A percentile compares a stretch with the other conserved stretches of the same genome.
phyloP scores from a whole-genome alignment of 2,113 vertebrate genomes.

The Saimiri boliviensis region DNA sequence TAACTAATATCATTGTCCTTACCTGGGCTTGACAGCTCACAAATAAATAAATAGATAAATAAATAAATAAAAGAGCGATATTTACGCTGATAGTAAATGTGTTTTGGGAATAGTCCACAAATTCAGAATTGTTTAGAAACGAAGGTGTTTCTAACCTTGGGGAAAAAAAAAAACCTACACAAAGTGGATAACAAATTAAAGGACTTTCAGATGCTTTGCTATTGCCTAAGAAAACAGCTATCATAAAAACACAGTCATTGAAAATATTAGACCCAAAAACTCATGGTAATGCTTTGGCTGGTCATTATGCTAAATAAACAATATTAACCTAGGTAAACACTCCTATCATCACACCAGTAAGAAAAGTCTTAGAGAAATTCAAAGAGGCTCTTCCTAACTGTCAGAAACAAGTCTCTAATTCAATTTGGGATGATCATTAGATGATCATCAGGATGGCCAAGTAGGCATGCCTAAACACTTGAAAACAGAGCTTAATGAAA shows the following conservation, averaged over 20 bases:
- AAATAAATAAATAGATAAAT: background rate
- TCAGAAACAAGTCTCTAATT: background rate
- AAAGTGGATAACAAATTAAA: background rate
- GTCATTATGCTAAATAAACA: background rate
- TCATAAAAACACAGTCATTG: background rate
- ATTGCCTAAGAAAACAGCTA: background rate
- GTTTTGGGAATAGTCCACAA: background rate
- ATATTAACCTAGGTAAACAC: background rate
- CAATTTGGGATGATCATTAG: background rate
- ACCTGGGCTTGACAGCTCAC: background rate
- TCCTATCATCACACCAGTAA: background rate
- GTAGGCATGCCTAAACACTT: background rate
- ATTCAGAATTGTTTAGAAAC: background rate
- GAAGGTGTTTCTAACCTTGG: background rate
- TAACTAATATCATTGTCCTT: background rate
- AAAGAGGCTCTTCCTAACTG: background rate
- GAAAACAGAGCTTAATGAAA: background rate
- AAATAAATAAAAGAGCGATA: background rate
- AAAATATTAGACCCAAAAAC: background rate
- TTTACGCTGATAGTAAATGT: background rate
- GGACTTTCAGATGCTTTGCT: background rate
- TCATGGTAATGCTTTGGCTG: background rate
- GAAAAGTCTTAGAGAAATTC: background rate
- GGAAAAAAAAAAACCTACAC: background rate
- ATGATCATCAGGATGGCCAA: background rate